Percentiles rank a stretch among this genome's conserved stretches.
phyloP scores from a whole-genome alignment of 1,140 invertebrate species.

The Agraylea sexmaculata region DNA sequence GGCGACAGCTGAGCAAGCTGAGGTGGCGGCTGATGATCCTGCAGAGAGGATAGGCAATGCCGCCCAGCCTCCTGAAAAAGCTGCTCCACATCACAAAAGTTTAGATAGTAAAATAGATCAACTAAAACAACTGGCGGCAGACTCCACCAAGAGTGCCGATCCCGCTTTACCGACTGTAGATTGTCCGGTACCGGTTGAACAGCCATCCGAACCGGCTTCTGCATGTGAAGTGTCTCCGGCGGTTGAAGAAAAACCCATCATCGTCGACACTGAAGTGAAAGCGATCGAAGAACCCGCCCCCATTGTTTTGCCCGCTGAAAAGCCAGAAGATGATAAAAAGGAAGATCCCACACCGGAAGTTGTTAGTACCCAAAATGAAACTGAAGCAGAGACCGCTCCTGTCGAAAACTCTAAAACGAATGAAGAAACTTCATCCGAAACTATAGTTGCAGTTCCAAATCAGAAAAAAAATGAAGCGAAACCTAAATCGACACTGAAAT shows the following conservation, averaged over 20 bases:
- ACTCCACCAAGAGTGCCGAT: no score
- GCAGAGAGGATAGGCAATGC: conserved; percentile 25
- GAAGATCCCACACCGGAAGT: conserved; percentile 18
- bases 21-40: conserved; percentile 23
- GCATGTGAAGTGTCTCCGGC: conserved; percentile 21
- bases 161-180: conserved; percentile 23
- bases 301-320: not conserved
- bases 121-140: not conserved
- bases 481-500: conserved; percentile 38
- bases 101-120: conserved; percentile 6
- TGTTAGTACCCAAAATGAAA: not conserved
- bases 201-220: conserved; percentile 15
- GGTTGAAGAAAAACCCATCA: conserved; percentile 19
- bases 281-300: not conserved
- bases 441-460: conserved; percentile 3
- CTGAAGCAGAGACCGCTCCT: conserved; percentile 11
- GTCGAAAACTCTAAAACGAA: conserved; percentile 3
- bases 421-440: not conserved
- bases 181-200: not conserved
- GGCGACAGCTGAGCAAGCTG: conserved; percentile 28
- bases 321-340: conserved; percentile 23
- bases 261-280: not conserved
- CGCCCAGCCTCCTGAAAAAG: conserved; percentile 20
- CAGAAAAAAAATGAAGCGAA: conserved; percentile 21
- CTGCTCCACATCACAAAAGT: conserved; percentile 6